Conservation (phyloP, 2,888 invertebrate species). For the Drymonia ruficornis region DNA sequence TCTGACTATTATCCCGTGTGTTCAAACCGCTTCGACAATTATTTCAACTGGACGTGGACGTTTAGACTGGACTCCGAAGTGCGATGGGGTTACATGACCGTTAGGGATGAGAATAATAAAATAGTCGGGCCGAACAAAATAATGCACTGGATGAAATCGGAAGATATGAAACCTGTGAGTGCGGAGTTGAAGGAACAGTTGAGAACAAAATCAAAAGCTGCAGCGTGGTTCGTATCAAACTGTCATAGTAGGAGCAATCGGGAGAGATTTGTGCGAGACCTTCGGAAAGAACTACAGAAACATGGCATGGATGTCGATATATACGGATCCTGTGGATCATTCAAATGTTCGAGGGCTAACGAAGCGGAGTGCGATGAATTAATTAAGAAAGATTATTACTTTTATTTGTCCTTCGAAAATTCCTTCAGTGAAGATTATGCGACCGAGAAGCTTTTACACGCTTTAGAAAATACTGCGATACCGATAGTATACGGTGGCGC, state of each 20-base stretch:
- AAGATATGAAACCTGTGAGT: constrained; percentile 51
- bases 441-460: constrained; percentile 59
- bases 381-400: constrained; percentile 52
- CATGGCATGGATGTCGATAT: constrained; percentile 49
- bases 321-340: constrained; percentile 52
- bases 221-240: constrained; percentile 57
- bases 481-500: constrained; percentile 88
- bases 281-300: constrained; percentile 36
- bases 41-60: constrained; percentile 71
- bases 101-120: constrained; percentile 44
- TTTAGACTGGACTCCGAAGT: constrained; percentile 62
- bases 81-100: constrained; percentile 51
- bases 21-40: constrained; percentile 43
- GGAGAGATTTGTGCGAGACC: constrained; percentile 29
- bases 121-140: constrained; percentile 50
- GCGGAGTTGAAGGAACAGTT: constrained; percentile 39
- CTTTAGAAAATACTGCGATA: constrained; percentile 76
- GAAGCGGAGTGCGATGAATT: constrained; percentile 38
- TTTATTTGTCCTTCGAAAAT: constrained; percentile 64
- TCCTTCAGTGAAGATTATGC: constrained; percentile 58
- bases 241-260: constrained; percentile 44
- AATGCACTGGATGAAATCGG: constrained; percentile 52
- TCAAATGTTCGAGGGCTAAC: constrained; percentile 37
- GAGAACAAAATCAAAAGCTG: constrained; percentile 46
- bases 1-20: constrained; percentile 54